Percentiles rank a stretch among this genome's conserved stretches.
These are phyloP conservation scores for Ispidina lecontei DNA, from an alignment of 2,797 vertebrate species.

Conservation along the genomic window DNA sequence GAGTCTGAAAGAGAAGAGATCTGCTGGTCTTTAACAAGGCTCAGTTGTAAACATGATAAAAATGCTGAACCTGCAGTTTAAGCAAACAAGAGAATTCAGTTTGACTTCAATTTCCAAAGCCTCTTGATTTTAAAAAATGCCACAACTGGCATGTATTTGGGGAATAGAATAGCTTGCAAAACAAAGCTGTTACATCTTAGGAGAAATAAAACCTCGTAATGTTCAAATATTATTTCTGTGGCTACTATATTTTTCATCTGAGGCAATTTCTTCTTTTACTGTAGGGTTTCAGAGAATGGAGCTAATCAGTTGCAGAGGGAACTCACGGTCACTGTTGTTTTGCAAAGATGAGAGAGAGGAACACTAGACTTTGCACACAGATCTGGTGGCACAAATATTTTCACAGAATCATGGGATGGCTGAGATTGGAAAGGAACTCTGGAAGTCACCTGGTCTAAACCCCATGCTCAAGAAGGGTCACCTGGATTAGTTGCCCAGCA, in stretches of 20 bases:
- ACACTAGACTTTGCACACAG: neutral
- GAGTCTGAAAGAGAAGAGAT: neutral
- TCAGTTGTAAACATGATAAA: neutral
- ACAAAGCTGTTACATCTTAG: neutral
- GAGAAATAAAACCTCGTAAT: neutral
- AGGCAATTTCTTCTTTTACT: neutral
- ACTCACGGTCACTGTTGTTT: neutral
- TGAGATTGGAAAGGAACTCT: neutral
- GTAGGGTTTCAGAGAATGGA: neutral
- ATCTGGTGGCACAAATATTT: neutral
- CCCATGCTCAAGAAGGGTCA: neutral
- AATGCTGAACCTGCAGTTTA: neutral
- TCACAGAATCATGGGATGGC: neutral
- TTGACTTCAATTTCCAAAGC: neutral
- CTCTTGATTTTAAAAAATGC: neutral
- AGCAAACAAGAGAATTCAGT: neutral
- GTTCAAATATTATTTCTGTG: neutral
- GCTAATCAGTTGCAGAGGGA: neutral
- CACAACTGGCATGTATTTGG: neutral
- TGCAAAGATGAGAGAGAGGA: neutral
- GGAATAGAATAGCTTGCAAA: neutral
- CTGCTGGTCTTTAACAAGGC: neutral
- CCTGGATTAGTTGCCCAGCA: neutral
- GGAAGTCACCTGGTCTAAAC: neutral
- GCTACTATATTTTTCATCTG: neutral